Evolutionary conservation across 2,888 invertebrate genomes (phyloP), one percentile per base, ranked within the genome.

Genomic region (Acanthococcus lagerstroemiae): DNA sequence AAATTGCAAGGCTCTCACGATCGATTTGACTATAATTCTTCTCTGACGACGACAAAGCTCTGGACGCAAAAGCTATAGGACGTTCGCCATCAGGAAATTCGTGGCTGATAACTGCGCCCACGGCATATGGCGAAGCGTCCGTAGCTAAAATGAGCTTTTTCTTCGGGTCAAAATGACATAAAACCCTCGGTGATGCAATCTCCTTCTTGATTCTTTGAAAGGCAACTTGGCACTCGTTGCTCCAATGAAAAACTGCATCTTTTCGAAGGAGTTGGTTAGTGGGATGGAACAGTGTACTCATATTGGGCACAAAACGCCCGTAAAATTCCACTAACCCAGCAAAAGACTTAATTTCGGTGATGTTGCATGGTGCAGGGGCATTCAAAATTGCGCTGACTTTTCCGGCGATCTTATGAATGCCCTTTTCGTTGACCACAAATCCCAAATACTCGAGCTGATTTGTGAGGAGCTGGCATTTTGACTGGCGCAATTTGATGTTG

Each of bases 391-490:
- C 70, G 17, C 68, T 25, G 6, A 71, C 58, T 61, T 70, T 71
- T 1, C 69, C 67, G 1, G 67, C 27, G 6, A 67, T 63, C 5
- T 69, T 70, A 24, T 68, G 66, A 12, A 73, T 61, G 24, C 73
- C 72, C 4, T 70, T n/a, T 48, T 67, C 67, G 30, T 71, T 69
- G 22, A 73, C 67, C 7, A n/a, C 24, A 63, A 70, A 70, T 5
- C 74, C 73, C 17, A 77, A 69, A 70, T 74, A 76, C 12, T 70
- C 68, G 19, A 75, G 69, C 67, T 73, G 68, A 0, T 72, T 57
- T 67, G 73, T 66, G 26, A 73, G 74, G 67, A 76, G 74, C 9
- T 68, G 56, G 70, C 75, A 76, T 67, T 76, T 76, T 12, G 71
- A 67, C 26, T 58, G 55, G 9, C 73, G 72, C n/a, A 74, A 6